A percentile compares a stretch with the other conserved stretches of the same genome.
Evolutionary conservation across 1,140 invertebrate genomes (phyloP).

Genomic region (Halesus radiatus): DNA sequence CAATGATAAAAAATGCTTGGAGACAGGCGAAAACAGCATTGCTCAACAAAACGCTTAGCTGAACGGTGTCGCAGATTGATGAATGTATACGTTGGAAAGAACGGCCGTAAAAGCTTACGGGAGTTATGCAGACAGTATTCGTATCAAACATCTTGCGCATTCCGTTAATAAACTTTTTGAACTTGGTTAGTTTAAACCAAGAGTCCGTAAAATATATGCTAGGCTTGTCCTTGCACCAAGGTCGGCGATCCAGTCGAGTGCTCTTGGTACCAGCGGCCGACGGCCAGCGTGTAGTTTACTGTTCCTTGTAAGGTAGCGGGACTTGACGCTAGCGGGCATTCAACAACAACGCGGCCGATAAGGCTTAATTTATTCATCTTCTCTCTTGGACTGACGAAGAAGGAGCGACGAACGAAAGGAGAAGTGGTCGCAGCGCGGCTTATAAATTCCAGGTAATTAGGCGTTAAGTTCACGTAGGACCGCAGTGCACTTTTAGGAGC

Average conservation of each 20-base stretch:
- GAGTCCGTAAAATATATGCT: conserved; percentile 31
- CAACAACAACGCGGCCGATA: background rate
- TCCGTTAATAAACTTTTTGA: background rate
- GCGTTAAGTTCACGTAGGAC: no score
- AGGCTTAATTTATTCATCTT: conserved; percentile 7
- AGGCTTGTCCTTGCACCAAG: conserved; percentile 22
- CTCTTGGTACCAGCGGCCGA: background rate
- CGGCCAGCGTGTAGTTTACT: background rate
- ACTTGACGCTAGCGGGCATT: conserved; percentile 2
- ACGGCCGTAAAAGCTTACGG: no score
- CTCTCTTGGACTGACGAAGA: background rate
- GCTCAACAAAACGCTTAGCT: no score
- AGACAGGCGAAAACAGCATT: no score
- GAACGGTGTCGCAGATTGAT: no score
- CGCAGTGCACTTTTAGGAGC: no score
- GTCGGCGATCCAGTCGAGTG: conserved; percentile 2
- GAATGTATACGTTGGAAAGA: no score
- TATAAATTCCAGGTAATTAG: no score
- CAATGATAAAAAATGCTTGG: no score
- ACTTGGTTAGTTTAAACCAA: conserved; percentile 17
- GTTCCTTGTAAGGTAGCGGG: conserved; percentile 28
- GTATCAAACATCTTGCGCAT: no score
- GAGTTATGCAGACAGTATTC: no score
- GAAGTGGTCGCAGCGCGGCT: background rate
- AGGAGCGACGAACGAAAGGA: background rate